phyloP scores from a whole-genome alignment of 2,797 vertebrate species.

The Peromyscus attwateri region DNA sequence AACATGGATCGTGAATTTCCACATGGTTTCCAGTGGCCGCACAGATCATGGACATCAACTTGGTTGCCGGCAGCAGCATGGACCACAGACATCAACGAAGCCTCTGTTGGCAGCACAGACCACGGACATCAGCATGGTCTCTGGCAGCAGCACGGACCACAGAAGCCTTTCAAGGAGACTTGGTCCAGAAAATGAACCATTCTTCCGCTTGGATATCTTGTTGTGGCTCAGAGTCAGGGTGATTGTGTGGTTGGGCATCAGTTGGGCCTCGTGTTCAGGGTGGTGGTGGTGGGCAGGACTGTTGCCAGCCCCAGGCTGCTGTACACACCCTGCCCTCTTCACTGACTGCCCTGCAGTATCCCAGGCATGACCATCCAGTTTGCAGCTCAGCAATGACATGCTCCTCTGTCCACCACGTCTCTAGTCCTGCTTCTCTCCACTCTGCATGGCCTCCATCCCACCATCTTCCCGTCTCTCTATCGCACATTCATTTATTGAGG shows the following conservation, averaged over 20 bases:
- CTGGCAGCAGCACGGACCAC: not conserved
- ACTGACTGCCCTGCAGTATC: not conserved
- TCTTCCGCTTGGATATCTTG: not conserved
- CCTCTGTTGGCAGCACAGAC: not conserved
- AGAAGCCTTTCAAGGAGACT: not conserved
- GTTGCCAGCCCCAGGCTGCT: not conserved
- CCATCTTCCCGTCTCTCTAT: not conserved
- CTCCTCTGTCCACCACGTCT: not conserved
- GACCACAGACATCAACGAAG: too few relatives aligned
- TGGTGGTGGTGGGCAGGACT: not conserved
- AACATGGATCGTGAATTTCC: not conserved
- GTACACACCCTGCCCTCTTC: not conserved
- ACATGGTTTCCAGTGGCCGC: not conserved
- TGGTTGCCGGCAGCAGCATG: not conserved
- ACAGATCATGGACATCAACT: not conserved
- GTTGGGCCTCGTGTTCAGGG: not conserved
- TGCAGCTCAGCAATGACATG: not conserved
- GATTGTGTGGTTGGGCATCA: not conserved
- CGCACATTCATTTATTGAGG: not conserved
- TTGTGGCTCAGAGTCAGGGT: not conserved
- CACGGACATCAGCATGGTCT: not conserved
- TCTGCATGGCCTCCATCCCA: not conserved
- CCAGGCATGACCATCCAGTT: not conserved
- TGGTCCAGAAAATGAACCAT: not conserved
- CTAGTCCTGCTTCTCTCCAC: not conserved